Base-by-base conservation (phyloP, 2,888 invertebrate genomes). In the Cephonodes hylas region DNA sequence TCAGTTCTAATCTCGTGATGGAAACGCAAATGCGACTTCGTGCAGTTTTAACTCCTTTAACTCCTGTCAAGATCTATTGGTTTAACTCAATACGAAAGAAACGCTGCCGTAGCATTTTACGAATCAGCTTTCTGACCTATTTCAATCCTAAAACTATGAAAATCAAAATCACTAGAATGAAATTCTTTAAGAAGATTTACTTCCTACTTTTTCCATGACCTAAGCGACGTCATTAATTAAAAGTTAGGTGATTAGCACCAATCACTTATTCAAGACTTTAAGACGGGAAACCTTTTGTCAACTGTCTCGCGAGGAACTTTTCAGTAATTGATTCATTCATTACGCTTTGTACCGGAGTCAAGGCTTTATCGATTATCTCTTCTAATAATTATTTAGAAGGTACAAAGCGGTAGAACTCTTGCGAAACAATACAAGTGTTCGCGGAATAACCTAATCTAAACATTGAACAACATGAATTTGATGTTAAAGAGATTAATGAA, bases 231-330 rank as follows among this genome's bases (percentile, higher is more conserved):
- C 79, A 84, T 88, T 85, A 82, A 85, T 86, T 84, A 81, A 84
- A 89, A 87, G 81, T 88, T 87, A 67, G 79, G 79, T 79, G 83
- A 88, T 89, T 87, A 87, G 77, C 80, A 78, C 72, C 70, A 77
- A 84, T 82, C 78, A 82, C 78, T 81, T 78, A 81, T 81, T 81
- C 76, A 74, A 71, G 70, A 71, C 72, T 69, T 69, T 69, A 72
- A 76, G 71, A 75, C 74, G 65, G 64, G 60, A 67, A 71, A 71
- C 76, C 80, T 80, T 83, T 85, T 83, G 81, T 86, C 76, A 80
- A 77, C 72, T 70, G 74, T 71, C 74, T 69, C 70, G 66, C 67
- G 67, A 71, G 64, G 68, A 80, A 78, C 68, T 80, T 75, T 70
- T 69, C 70, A 66, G 66, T 75, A 80, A 84, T 82, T 79, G 79